Percentiles rank a stretch among this genome's conserved stretches.
These are phyloP conservation scores for Gambelia wislizenii DNA, from an alignment of 2,797 vertebrate genomes.

Conservation along the genomic window DNA sequence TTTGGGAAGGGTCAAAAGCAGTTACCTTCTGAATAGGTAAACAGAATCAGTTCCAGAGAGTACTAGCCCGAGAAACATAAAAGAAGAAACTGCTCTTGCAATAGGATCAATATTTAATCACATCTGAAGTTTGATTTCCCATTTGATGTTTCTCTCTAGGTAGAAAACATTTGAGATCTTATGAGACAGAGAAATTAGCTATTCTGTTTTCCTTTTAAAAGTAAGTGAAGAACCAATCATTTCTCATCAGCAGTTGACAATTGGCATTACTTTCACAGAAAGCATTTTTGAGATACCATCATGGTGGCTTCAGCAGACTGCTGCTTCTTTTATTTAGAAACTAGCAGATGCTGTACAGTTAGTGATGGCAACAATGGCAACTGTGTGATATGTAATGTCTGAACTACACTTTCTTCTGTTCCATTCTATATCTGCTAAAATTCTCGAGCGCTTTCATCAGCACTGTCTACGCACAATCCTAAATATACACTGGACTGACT, in stretches of 20 bases:
- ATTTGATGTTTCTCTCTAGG: conserved; percentile 45
- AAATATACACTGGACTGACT: too few relatives aligned
- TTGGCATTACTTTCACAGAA: conserved; percentile 54
- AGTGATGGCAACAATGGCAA: conserved; percentile 36
- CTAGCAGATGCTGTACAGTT: conserved; percentile 51
- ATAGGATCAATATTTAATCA: conserved; percentile 1
- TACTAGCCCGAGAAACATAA: neutral
- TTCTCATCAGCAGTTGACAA: conserved; percentile 61
- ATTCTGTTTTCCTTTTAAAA: conserved; percentile 55
- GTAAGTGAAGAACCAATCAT: conserved; percentile 54
- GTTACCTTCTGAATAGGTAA: neutral
- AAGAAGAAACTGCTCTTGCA: neutral
- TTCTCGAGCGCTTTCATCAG: too few relatives aligned
- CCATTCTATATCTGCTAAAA: conserved; percentile 22
- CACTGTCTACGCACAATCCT: too few relatives aligned
- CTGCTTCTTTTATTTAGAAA: conserved; percentile 59
- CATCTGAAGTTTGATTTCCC: conserved; percentile 45
- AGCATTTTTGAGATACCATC: conserved; percentile 41
- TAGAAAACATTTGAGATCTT: conserved; percentile 41
- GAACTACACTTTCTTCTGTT: conserved; percentile 29
- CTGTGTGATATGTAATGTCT: conserved; percentile 38
- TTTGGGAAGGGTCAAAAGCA: neutral
- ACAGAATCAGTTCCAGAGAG: neutral
- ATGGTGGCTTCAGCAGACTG: conserved; percentile 37
- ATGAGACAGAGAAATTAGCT: conserved; percentile 57